These are phyloP conservation scores for Dendrolimus pini DNA, from an alignment of 2,888 invertebrate genomes.

Conservation along the genomic window DNA sequence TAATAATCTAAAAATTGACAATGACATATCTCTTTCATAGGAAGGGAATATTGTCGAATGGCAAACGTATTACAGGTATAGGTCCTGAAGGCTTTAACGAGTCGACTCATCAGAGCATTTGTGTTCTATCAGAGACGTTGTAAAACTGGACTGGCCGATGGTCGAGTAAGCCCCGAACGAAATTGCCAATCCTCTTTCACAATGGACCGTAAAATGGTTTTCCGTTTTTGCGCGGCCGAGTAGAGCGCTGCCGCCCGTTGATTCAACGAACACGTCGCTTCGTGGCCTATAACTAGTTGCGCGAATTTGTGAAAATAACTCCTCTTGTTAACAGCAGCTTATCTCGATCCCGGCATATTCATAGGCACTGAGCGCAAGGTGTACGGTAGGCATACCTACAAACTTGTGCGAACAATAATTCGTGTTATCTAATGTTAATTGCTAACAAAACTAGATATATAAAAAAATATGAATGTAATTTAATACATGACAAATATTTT, in stretches of 20 bases:
- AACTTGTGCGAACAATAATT: no score
- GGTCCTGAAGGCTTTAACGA: conserved; percentile 41
- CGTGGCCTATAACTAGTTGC: conserved; percentile 61
- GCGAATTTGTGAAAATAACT: conserved; percentile 62
- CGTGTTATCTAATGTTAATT: no score
- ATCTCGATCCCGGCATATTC: no score
- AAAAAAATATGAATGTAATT: no score
- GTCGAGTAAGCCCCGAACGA: conserved; percentile 69
- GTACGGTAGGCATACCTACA: no score
- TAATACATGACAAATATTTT: no score
- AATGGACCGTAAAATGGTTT: conserved; percentile 77
- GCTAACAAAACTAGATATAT: no score
- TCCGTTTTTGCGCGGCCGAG: conserved; percentile 73
- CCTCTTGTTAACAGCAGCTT: conserved; percentile 16
- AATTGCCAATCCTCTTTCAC: conserved; percentile 76
- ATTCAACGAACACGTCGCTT: conserved; percentile 71
- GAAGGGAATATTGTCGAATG: background rate
- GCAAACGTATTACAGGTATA: conserved; percentile 23
- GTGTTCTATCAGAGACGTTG: conserved; percentile 64
- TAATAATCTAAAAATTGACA: no score
- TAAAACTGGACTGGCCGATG: conserved; percentile 68
- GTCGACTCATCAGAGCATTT: conserved; percentile 39
- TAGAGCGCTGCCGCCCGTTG: conserved; percentile 68
- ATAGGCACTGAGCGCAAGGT: no score
- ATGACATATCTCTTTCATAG: no score